Conservation (phyloP, 2,797 vertebrate genomes). For the Clamator glandarius region DNA sequence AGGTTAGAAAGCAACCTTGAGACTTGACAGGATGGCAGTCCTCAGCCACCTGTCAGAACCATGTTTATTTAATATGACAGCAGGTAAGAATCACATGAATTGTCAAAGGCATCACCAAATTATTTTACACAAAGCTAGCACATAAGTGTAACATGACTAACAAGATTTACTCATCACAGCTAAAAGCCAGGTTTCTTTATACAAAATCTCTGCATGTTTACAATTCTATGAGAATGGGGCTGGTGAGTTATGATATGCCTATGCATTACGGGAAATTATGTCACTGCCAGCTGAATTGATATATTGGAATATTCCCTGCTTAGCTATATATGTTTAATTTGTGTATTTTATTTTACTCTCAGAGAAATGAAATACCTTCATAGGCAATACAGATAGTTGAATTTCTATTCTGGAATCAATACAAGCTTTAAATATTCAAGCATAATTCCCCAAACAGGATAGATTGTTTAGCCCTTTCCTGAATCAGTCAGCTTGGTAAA, state of each 20-base stretch:
- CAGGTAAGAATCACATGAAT: not conserved
- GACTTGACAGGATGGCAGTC: too few species aligned
- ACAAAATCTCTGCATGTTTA: not conserved
- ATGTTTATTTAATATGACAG: too few species aligned
- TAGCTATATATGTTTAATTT: not conserved
- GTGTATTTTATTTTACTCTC: not conserved
- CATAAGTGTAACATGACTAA: not conserved
- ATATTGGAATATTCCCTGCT: not conserved
- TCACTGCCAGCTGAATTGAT: not conserved
- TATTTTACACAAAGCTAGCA: not conserved
- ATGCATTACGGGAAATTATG: not conserved
- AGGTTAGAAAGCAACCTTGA: too few species aligned
- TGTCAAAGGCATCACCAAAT: not conserved
- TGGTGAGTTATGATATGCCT: not conserved
- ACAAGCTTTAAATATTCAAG: not conserved
- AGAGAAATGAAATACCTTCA: not conserved
- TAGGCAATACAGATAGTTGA: constrained; percentile 15
- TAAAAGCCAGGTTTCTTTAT: not conserved
- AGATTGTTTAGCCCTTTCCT: not conserved
- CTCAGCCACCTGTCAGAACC: too few species aligned
- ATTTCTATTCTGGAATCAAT: constrained; percentile 21
- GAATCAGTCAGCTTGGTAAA: not conserved
- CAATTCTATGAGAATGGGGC: not conserved
- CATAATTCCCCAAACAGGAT: not conserved
- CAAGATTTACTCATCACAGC: not conserved